Base-by-base conservation (phyloP, 1,140 invertebrate species). In the Eurosta solidaginis region DNA sequence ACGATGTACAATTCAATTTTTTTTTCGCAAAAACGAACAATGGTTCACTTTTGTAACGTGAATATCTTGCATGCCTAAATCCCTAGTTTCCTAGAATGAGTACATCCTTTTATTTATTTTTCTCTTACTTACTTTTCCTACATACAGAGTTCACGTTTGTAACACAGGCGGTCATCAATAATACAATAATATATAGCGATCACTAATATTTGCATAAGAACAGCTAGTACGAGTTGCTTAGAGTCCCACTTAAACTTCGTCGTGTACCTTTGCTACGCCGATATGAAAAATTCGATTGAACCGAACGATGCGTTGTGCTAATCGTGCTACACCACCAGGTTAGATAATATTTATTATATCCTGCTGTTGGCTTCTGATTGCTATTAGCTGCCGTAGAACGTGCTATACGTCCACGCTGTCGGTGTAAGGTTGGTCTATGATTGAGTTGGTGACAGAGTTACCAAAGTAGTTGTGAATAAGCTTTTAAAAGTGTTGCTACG, bases 241-340 rank as follows among this genome's bases (percentile, higher is more conserved):
- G 12, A 1, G 45, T 17, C n/a, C n/a, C 59, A 68, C 59, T 5
- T 14, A 40, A 17, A n/a, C 36, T 40, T 40, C 22, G 59, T 7
- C 50, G 12, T 25, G 50, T 54, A 12, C n/a, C 14, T 14, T 47
- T 54, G 14, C 27, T 29, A 33, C 27, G 27, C 9, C 20, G 50
- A 68, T 45, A 14, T 27, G 10, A 84, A 84, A 82, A 85, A 85
- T 85, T 85, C 84, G 85, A 85, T 85, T 83, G 84, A 85, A 84
- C 84, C 81, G 84, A 80, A 82, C 47, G 47, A 45, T 45, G 20
- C 47, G 74, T 22, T 6, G 10, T 36, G 27, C 22, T 33, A 14
- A 68, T 68, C 59, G 59, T 68, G 59, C 59, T 17, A 68, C 59
- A 40, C 59, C 59, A 42, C 59, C n/a, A 68, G 59, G 59, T 68